Evolutionary conservation across 1,140 invertebrate species (phyloP), one percentile per base, ranked within the genome.

Genomic region (Choristoneura fumiferana): DNA sequence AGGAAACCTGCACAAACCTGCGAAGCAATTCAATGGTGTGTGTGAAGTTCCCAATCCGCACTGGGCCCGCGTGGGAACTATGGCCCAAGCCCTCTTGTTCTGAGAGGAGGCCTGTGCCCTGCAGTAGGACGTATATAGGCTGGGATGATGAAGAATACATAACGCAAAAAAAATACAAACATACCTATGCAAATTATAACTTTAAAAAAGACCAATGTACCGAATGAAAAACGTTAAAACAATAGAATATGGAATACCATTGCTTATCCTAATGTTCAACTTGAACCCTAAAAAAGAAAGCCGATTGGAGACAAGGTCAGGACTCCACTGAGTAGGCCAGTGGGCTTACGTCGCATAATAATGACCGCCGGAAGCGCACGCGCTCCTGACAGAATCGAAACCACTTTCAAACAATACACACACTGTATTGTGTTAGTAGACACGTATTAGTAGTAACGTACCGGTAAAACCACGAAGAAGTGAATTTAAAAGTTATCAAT

Each of bases 321-420:
- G 29, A 45, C 39, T 60, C 54, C 58, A 49, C 62, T 63, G 60
- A 69, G 67, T 69, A 56, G 67, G 67, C 17, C 58, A 65, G 10
- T 57, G 38, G 54, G 52, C 36, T 9, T 17, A 39, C 49, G 12
- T 13, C 43, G 61, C 45, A 63, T 63, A 64, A 64, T 64, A 68
- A 57, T 59, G 56, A 15, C 14, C 18, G 29, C 10, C 9, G 14
- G 22, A 56, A 29, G 12, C 35, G 15, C 39, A 49, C 38, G 33
- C 49, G 33, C 53, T 18, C 43, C 39, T 29, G 45, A 43, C 57
- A 52, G n/a, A 49, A 0, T 5, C 4, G 18, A 29, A 4, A 12
- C 43, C 12, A 49, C 43, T 49, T 49, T 49, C 43, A 49, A 49
- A 49, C 43, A 22, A 49, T 33, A 49, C 43, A 49, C 43, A 49